These are phyloP conservation scores for Heliconius melpomene DNA, from an alignment of 1,140 invertebrate genomes.

Conservation along the genomic window DNA sequence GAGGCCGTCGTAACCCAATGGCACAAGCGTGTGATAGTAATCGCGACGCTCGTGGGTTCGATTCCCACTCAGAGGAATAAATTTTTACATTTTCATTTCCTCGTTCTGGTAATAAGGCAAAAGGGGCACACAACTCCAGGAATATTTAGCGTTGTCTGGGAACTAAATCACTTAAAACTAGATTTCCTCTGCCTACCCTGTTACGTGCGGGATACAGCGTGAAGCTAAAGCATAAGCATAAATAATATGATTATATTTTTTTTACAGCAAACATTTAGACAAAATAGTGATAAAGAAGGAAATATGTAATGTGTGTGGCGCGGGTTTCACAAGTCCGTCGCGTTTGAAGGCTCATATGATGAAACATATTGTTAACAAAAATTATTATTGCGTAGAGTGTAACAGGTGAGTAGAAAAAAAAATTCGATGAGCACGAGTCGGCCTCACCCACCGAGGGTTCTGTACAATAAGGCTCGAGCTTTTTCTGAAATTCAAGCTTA, in stretches of 20 bases:
- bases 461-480: no score
- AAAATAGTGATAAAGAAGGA: conserved; percentile 32
- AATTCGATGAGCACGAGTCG: no score
- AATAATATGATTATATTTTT: background rate
- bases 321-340: conserved; percentile 53
- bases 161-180: no score
- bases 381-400: conserved; percentile 70
- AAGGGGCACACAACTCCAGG: no score
- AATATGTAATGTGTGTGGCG: conserved; percentile 55
- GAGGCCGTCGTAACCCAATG: no score
- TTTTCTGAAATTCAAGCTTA: no score
- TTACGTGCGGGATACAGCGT: no score
- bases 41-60: background rate
- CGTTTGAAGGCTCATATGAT: conserved; percentile 51
- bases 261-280: background rate
- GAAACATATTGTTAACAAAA: conserved; percentile 47
- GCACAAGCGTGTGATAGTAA: background rate
- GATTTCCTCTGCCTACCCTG: no score
- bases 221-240: no score
- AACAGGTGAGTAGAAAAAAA: conserved; percentile 49
- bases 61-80: background rate
- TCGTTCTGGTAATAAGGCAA: no score
- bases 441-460: no score
- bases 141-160: no score
- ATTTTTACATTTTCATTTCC: background rate